These are phyloP conservation scores for Percopsis transmontana DNA, from an alignment of 2,113 vertebrate species.

Conservation along the genomic window DNA sequence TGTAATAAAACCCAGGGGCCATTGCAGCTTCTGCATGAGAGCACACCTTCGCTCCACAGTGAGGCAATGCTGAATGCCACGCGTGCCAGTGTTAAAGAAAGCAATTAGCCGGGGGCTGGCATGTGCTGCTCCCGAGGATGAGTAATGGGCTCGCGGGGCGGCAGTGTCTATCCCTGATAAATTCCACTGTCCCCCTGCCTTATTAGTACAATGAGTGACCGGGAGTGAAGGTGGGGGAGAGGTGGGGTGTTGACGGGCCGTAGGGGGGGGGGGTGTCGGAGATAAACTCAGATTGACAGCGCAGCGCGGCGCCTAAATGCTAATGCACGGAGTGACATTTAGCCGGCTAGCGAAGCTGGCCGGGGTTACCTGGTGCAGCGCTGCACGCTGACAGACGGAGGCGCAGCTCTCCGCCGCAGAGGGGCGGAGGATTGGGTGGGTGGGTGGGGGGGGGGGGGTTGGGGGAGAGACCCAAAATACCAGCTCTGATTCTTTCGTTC, in stretches of 20 bases:
- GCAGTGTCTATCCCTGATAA: conserved; percentile 74
- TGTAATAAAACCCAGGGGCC: not conserved
- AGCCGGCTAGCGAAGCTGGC: conserved; percentile 37
- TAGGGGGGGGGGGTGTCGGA: conserved; percentile 53
- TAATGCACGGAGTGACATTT: conserved; percentile 82
- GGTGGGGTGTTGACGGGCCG: conserved; percentile 23
- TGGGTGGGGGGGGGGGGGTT: conserved; percentile 4
- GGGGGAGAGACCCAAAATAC: conserved; percentile 38
- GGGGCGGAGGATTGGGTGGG: conserved; percentile 4
- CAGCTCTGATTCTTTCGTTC: conserved; percentile 10
- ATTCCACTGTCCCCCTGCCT: conserved; percentile 68
- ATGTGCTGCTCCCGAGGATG: conserved; percentile 70
- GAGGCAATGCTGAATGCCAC: conserved; percentile 59
- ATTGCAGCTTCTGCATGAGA: not conserved
- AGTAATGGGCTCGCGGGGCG: conserved; percentile 76
- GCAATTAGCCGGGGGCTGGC: conserved; percentile 76
- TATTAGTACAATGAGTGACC: conserved; percentile 73
- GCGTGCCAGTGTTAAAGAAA: conserved; percentile 67
- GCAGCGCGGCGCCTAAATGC: conserved; percentile 75
- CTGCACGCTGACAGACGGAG: conserved; percentile 55
- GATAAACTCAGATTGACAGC: conserved; percentile 81
- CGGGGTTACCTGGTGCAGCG: conserved; percentile 66
- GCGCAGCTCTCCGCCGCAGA: conserved; percentile 3
- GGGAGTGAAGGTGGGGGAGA: conserved; percentile 29
- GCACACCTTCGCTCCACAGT: conserved; percentile 2